Percentiles rank a stretch among this genome's conserved stretches.
Conservation (phyloP, 2,888 invertebrate genomes). For the Drosophila dives region DNA sequence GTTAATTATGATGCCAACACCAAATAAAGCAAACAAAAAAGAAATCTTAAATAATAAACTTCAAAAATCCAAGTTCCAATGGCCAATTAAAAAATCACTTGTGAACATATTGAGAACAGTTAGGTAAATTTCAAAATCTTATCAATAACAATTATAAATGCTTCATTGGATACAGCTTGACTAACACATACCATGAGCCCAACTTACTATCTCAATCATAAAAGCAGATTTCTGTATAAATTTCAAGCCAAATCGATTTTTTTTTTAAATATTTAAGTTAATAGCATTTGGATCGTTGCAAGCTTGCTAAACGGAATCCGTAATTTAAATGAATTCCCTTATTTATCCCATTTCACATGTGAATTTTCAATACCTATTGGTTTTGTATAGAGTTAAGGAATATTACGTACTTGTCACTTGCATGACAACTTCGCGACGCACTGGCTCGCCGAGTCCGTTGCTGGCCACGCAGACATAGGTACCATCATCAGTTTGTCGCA, state of each 20-base stretch:
- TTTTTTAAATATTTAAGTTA: neutral
- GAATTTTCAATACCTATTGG: constrained; percentile 1
- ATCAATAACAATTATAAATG: neutral
- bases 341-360: neutral
- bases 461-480: constrained; percentile 94
- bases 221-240: neutral
- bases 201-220: neutral
- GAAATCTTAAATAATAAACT: neutral
- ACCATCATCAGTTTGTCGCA: constrained; percentile 92
- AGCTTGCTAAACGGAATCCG: neutral
- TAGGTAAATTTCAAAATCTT: neutral
- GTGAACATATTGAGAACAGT: neutral
- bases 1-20: constrained; percentile 70
- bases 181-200: neutral
- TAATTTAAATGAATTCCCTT: neutral
- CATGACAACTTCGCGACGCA: constrained; percentile 89
- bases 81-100: constrained; percentile 9
- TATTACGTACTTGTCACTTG: constrained; percentile 89
- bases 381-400: neutral
- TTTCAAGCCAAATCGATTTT: neutral
- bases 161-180: neutral
- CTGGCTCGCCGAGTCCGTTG: constrained; percentile 90
- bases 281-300: no score
- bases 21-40: constrained; percentile 24
- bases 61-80: neutral